These are phyloP conservation scores for Plodia interpunctella DNA, from an alignment of 1,140 invertebrate genomes.

Conservation along the genomic window DNA sequence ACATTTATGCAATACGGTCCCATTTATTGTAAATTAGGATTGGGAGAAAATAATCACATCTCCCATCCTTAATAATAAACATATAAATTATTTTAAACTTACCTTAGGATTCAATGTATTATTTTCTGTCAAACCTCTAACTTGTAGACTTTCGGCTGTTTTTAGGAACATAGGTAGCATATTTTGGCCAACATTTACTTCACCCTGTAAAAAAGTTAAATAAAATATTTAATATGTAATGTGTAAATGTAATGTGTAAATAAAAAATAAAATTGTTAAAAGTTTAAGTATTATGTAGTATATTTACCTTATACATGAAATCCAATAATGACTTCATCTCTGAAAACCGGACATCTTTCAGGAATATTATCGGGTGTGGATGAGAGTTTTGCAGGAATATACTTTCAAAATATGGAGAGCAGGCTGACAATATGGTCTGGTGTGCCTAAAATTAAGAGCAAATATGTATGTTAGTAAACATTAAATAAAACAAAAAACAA, in stretches of 20 bases:
- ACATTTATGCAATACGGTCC: background rate
- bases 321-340: slow-evolving; percentile 92
- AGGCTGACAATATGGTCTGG: slow-evolving; percentile 94
- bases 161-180: slow-evolving; percentile 92
- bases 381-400: slow-evolving; percentile 94
- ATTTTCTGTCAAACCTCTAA: slow-evolving; percentile 92
- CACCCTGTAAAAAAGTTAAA: slow-evolving; percentile 78
- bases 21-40: background rate
- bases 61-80: too few species aligned
- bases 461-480: slow-evolving; percentile 18
- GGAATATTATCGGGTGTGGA: slow-evolving; percentile 94
- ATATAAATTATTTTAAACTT: slow-evolving; percentile 26
- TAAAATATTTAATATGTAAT: background rate
- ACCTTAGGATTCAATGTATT: slow-evolving; percentile 82
- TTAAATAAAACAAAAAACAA: slow-evolving; percentile 15
- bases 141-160: slow-evolving; percentile 93
- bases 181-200: slow-evolving; percentile 92
- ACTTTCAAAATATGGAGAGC: slow-evolving; percentile 96
- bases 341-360: slow-evolving; percentile 91
- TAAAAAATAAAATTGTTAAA: too few species aligned
- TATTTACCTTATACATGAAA: slow-evolving; percentile 89
- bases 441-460: slow-evolving; percentile 82
- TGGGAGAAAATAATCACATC: too few species aligned
- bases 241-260: too few species aligned
- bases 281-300: too few species aligned